phyloP scores from a whole-genome alignment of 2,888 invertebrate species.

The Agrenia bidenticulata region DNA sequence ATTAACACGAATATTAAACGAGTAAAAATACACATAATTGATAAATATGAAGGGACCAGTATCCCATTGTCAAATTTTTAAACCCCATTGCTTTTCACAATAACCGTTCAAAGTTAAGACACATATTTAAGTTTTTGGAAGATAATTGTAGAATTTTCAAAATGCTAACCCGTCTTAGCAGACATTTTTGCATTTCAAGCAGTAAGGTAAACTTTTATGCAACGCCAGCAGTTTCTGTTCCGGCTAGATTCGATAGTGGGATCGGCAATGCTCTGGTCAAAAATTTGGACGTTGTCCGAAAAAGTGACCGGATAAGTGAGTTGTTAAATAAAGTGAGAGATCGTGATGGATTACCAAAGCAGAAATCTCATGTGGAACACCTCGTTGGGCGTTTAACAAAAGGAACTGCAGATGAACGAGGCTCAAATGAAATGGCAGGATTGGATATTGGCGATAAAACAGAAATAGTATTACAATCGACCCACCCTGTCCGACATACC shows the following conservation, averaged over 20 bases:
- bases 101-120: too few species aligned
- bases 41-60: too few species aligned
- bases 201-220: too few species aligned
- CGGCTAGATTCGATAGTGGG: conserved; percentile 1
- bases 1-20: too few species aligned
- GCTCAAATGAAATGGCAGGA: conserved; percentile 30
- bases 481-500: conserved; percentile 49
- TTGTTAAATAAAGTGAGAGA: conserved; percentile 34
- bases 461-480: conserved; percentile 46
- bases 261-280: conserved; percentile 5
- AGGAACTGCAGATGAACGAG: not conserved
- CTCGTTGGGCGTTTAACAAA: conserved; percentile 38
- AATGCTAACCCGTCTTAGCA: too few species aligned
- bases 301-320: conserved; percentile 17
- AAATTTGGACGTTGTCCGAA: conserved; percentile 11
- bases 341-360: conserved; percentile 34
- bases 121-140: too few species aligned
- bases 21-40: too few species aligned
- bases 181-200: too few species aligned
- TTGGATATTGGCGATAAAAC: conserved; percentile 49
- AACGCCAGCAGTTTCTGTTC: too few species aligned
- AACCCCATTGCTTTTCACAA: too few species aligned
- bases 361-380: conserved; percentile 46
- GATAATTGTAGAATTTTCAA: too few species aligned
- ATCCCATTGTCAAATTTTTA: too few species aligned